These are phyloP conservation scores for Cebus imitator DNA, from an alignment of 2,113 vertebrate genomes.

Conservation along the genomic window DNA sequence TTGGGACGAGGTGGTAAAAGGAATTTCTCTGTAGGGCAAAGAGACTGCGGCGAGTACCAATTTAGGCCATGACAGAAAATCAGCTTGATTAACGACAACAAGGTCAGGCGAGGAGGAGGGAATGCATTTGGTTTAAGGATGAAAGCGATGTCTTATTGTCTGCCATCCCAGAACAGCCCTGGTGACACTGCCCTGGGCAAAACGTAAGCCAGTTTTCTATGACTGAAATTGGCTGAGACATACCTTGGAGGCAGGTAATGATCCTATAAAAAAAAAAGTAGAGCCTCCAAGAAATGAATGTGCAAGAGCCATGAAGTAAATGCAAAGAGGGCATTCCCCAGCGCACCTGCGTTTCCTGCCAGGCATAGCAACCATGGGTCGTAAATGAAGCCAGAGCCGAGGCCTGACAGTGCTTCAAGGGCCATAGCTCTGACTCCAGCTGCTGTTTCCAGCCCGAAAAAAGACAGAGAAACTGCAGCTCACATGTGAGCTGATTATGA, in stretches of 20 bases:
- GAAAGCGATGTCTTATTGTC: not conserved
- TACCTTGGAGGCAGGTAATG: not conserved
- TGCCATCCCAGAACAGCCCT: not conserved
- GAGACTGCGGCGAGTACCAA: not conserved
- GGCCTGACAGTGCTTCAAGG: accelerated
- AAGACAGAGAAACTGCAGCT: not conserved
- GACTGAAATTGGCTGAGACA: not conserved
- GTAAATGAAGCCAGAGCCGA: not conserved
- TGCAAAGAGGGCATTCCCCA: not conserved
- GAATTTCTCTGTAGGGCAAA: not conserved
- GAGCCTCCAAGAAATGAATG: not conserved
- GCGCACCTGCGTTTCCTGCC: accelerated
- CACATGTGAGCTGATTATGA: accelerated
- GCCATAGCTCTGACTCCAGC: not conserved
- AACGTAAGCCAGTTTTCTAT: not conserved
- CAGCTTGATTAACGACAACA: not conserved
- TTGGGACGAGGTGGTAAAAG: accelerated
- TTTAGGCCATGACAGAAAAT: not conserved
- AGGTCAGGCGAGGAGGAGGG: not conserved
- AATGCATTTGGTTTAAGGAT: not conserved
- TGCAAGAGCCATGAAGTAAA: not conserved
- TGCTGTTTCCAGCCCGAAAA: not conserved
- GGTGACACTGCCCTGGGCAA: not conserved
- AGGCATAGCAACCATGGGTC: accelerated
- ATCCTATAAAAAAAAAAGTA: not conserved